Conservation (phyloP, 2,888 invertebrate species). For the Cephus sareptanus region DNA sequence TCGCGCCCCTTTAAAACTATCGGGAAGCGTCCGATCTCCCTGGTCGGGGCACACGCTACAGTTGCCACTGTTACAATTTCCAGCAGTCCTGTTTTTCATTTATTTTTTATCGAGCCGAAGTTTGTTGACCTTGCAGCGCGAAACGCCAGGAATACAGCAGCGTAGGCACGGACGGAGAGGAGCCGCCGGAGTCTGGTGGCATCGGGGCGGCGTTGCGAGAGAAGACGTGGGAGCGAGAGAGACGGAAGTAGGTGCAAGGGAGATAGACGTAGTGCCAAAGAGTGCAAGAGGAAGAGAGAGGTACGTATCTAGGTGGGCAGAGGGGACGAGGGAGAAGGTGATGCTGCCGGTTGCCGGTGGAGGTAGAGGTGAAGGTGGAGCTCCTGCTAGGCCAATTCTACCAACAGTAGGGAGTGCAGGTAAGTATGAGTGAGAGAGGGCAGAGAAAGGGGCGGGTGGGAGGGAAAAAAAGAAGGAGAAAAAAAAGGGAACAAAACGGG, state of each 20-base stretch:
- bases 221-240: not conserved
- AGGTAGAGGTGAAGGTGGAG: too few species aligned
- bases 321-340: too few species aligned
- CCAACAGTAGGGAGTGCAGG: too few species aligned
- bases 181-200: constrained; percentile 17
- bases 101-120: constrained; percentile 53
- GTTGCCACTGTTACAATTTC: constrained; percentile 52
- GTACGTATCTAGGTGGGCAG: too few species aligned
- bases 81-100: constrained; percentile 47
- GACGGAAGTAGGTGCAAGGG: not conserved
- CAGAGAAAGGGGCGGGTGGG: not conserved
- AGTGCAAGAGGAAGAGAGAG: not conserved
- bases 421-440: too few species aligned
- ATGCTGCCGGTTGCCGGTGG: too few species aligned
- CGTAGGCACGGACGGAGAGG: constrained; percentile 42
- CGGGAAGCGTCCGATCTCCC: constrained; percentile 40
- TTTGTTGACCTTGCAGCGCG: constrained; percentile 55
- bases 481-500: too few species aligned
- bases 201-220: constrained; percentile 12
- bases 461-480: not conserved
- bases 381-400: too few species aligned
- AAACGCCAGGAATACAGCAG: constrained; percentile 53
- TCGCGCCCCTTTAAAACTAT: constrained; percentile 43
- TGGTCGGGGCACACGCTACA: constrained; percentile 6
- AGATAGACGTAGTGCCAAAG: too few species aligned